Percentiles rank a stretch among this genome's conserved stretches.
These are phyloP conservation scores for Hyperoodon ampullatus DNA, from an alignment of 2,113 vertebrate species.

Conservation along the genomic window DNA sequence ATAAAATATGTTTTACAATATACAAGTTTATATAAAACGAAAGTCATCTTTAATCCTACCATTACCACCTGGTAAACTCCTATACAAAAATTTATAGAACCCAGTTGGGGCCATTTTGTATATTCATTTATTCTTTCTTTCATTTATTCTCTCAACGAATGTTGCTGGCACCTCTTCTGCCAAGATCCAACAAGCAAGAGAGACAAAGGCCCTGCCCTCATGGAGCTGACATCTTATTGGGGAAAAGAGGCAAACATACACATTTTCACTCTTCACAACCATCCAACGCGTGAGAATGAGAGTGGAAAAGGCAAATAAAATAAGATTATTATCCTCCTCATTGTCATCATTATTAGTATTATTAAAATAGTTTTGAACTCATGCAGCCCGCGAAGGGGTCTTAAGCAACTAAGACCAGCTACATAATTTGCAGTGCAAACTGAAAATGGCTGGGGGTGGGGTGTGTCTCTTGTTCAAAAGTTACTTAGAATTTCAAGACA, in stretches of 20 bases:
- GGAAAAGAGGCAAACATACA: not conserved
- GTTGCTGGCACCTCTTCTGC: not conserved
- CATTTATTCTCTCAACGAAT: not conserved
- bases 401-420: not conserved
- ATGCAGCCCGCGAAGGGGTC: not conserved
- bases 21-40: not conserved
- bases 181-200: not conserved
- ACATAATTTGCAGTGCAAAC: not conserved
- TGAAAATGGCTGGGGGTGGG: not conserved
- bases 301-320: not conserved
- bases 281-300: not conserved
- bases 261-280: not conserved
- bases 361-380: not conserved
- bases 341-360: not conserved
- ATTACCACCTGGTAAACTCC: not conserved
- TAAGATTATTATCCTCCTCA: not conserved
- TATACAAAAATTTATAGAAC: not conserved
- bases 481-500: not conserved
- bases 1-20: slow-evolving; percentile 1
- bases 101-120: not conserved
- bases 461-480: not conserved
- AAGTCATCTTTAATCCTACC: not conserved
- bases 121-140: not conserved
- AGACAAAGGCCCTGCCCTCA: not conserved
- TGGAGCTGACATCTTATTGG: not conserved